These are phyloP conservation scores for Brachionus rubens DNA, from an alignment of 1,140 invertebrate species.

Conservation along the genomic window DNA sequence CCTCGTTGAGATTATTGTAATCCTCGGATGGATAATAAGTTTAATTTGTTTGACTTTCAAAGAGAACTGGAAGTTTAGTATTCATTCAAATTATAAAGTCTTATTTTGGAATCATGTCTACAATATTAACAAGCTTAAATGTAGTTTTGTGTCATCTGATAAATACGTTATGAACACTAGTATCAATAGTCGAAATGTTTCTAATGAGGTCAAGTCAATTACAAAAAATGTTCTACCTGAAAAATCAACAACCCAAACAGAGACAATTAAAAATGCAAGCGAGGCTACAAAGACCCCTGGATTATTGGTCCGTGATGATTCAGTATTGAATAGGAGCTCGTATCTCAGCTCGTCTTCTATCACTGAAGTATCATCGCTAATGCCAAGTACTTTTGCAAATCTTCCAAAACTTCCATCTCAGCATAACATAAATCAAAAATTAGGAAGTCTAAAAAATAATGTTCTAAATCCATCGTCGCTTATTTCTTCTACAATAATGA, in stretches of 20 bases:
- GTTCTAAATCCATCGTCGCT: background rate
- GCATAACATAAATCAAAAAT: background rate
- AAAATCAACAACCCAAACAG: background rate
- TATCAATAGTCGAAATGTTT: no score
- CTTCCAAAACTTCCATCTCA: background rate
- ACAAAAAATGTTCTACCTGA: no score
- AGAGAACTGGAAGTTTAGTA: constrained; percentile 14
- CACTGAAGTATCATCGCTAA: constrained; percentile 8
- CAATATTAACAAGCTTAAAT: background rate
- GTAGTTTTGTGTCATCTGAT: no score
- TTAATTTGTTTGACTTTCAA: background rate
- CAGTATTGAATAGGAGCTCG: constrained; percentile 7
- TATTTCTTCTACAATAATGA: constrained; percentile 9
- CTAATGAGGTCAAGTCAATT: no score
- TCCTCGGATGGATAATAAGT: background rate
- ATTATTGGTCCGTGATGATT: constrained; percentile 6
- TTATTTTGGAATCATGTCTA: constrained; percentile 24
- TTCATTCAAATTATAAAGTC: constrained; percentile 17
- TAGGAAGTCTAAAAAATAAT: background rate
- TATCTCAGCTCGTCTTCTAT: constrained; percentile 27
- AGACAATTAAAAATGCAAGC: background rate
- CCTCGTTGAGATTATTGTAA: background rate
- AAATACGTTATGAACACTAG: no score
- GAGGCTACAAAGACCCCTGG: constrained; percentile 1
- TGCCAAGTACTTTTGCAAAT: constrained; percentile 30